Base-by-base conservation (phyloP, 1,140 invertebrate species). In the Drosophila persimilis region DNA sequence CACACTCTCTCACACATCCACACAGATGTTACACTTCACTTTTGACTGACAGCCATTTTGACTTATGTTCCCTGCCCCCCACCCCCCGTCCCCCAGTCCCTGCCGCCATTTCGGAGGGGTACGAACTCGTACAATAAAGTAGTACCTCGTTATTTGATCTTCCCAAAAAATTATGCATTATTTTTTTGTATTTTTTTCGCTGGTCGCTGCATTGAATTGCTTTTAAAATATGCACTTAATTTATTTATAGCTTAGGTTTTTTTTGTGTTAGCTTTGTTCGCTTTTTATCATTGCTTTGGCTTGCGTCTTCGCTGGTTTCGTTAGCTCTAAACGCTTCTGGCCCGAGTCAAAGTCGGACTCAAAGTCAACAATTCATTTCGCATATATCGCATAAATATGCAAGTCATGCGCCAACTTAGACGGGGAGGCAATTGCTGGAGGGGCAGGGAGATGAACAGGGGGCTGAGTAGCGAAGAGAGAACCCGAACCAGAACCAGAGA, bases 1-100 rank as follows among this genome's bases (percentile, higher is more conserved):
- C 35, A 81, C 59, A 63, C 46, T 48, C 57, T 77, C 56, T 17
- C 17, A 63, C 51, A 52, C 62, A 59, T 47, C 7, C 7, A 29
- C 31, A 35, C 58, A 56, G 55, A 63, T 84, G 79, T 63, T 83
- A 63, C 79, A 73, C 51, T 84, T 83, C 74, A 83, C 70, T 70
- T 84, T 78, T 83, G 80, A 83, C 74, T 83, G 79, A 83, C 79
- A 79, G 75, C 74, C 75, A 84, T 84, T 83, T 83, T 79, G 80
- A 74, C 79, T 70, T 45, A 41, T 58, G 43, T 43, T 24, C 62
- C 22, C 39, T 22, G n/a, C 3, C 11, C 15, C 11, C 11, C 29
- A 0, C 17, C 17, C 17, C 17, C 17, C 17, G 17, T 17, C 17
- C 17, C 17, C 0, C 17, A 17, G 17, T 17, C 29, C 8, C 29